Base-by-base conservation (phyloP, 1,140 invertebrate genomes). In the Pissodes strobi region DNA sequence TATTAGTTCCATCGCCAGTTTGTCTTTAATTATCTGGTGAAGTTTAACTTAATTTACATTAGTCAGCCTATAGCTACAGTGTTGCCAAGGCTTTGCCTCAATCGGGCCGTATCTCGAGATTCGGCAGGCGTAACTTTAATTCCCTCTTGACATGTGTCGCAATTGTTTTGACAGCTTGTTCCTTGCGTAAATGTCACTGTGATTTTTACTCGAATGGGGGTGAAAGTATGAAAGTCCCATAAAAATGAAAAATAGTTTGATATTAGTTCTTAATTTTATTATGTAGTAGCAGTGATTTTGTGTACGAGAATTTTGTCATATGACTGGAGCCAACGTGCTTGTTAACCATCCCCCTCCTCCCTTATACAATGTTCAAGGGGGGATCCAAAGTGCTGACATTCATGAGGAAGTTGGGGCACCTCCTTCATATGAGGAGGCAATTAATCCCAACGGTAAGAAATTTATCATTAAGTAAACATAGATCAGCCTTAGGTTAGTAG, bases 371-470 rank as follows among this genome's bases (percentile, higher is more conserved):
- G 71, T 73, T 34, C 68, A 72, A 53, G 62, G 58, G 59, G 70
- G 68, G 59, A 57, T 64, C 30, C 63, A 41, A 52, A 67, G 69
- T 52, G 53, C 69, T 10, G 63, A 37, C 27, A 43, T 18, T 18
- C 69, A 58, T 21, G 69, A 77, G 60, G 73, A 76, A 39, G 48
- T 52, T 61, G 67, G 62, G 41, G 80, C 82, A 60, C 83, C 83
- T 3, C 83, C 83, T 23, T 79, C 82, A 0, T 85, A 85, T 52
- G 83, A 84, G 58, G 83, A 85, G 70, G 82, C 80, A 12, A 83
- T 83, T 63, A 80, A 85, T 77, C 82, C 83, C 9, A 84, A 84
- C 76, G 83, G 83, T 84, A 78, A 71, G 82, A 80, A 10, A 83
- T 83, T 62, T 80, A 85, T 76, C 82, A 82, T 8, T 84, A 84